These are phyloP conservation scores for Noctua fimbriata DNA, from an alignment of 2,888 invertebrate genomes.

Conservation along the genomic window DNA sequence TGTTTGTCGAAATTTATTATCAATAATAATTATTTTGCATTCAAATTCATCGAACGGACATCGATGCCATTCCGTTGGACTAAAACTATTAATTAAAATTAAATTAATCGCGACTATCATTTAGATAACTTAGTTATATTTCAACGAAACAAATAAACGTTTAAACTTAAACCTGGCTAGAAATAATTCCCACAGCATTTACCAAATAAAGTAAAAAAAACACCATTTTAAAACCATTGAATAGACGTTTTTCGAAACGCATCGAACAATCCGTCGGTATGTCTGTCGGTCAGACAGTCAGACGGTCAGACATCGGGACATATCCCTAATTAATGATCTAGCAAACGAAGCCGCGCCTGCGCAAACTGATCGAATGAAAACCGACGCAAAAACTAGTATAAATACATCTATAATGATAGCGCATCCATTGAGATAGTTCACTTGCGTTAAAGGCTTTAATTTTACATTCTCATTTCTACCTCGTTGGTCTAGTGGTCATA, in stretches of 20 bases:
- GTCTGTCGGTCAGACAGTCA: conserved; percentile 69
- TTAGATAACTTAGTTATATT: background rate
- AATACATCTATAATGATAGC: conserved; percentile 70
- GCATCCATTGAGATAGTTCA: conserved; percentile 67
- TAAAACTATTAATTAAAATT: background rate
- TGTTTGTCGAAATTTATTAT: background rate
- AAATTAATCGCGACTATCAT: background rate
- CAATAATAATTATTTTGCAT: background rate
- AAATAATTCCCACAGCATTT: conserved; percentile 58
- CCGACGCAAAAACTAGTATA: conserved; percentile 79
- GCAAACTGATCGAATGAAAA: conserved; percentile 75
- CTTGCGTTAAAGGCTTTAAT: background rate
- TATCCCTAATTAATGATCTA: conserved; percentile 86
- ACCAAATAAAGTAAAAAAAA: conserved; percentile 34
- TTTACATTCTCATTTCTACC: background rate
- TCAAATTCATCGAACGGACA: background rate
- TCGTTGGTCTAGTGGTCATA: background rate
- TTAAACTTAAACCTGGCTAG: conserved; percentile 7
- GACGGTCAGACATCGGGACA: conserved; percentile 71
- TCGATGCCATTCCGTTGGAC: no score
- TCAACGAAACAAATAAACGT: conserved; percentile 6
- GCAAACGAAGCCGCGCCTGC: conserved; percentile 77
- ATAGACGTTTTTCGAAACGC: conserved; percentile 63
- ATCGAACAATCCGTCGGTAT: conserved; percentile 65
- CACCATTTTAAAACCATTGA: conserved; percentile 50